These are phyloP conservation scores for Melanotaenia maccullochi DNA, from an alignment of 2,797 vertebrate species.

Conservation along the genomic window DNA sequence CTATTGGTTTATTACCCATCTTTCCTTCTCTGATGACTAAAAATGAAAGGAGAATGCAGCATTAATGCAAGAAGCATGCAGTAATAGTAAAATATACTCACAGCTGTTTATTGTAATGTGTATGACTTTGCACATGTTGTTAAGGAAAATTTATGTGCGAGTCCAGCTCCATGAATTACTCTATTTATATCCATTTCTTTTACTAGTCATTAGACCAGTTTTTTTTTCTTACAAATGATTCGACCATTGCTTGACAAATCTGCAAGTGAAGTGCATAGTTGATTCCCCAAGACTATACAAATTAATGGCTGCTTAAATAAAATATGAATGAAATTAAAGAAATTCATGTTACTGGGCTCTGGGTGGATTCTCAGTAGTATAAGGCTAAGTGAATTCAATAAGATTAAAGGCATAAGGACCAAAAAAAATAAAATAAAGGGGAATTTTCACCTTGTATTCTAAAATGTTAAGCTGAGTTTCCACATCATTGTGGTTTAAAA, in stretches of 20 bases:
- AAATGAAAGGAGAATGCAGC: slow-evolving; percentile 18
- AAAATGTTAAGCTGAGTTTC: neutral
- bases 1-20: neutral
- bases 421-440: slow-evolving; percentile 44
- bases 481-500: neutral
- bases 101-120: neutral
- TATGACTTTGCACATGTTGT: neutral
- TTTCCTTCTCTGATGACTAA: neutral
- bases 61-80: slow-evolving; percentile 47
- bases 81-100: neutral
- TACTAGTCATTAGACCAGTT: neutral
- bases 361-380: neutral
- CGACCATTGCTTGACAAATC: neutral
- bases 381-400: neutral
- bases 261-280: neutral
- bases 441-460: slow-evolving; percentile 31
- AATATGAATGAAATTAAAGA: slow-evolving; percentile 9
- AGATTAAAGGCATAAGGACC: neutral
- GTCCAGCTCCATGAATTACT: slow-evolving; percentile 45
- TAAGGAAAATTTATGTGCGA: neutral
- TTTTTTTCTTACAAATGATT: neutral
- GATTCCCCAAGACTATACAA: neutral
- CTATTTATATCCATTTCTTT: neutral
- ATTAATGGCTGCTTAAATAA: neutral
- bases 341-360: slow-evolving; percentile 32